These are phyloP conservation scores for Suricata suricatta DNA, from an alignment of 2,113 vertebrate species.

Conservation along the genomic window DNA sequence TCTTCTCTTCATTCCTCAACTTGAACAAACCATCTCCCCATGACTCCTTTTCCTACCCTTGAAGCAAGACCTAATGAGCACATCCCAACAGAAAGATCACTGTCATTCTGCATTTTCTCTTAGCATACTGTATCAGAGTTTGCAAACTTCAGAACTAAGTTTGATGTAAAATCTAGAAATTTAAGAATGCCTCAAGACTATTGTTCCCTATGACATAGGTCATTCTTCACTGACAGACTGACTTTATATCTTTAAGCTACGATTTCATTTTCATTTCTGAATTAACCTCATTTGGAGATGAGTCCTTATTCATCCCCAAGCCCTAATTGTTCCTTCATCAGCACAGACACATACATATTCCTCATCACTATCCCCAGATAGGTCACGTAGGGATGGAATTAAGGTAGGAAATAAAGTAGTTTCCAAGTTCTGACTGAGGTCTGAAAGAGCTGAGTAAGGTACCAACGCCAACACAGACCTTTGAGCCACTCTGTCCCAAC, in stretches of 20 bases:
- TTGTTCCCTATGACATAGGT: background rate
- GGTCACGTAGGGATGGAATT: background rate
- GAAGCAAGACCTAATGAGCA: background rate
- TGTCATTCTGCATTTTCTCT: background rate
- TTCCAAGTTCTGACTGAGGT: background rate
- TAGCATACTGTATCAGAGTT: background rate
- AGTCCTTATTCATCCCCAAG: background rate
- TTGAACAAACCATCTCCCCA: background rate
- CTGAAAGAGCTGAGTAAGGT: background rate
- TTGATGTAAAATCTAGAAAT: background rate
- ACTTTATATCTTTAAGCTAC: background rate
- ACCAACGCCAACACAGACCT: background rate
- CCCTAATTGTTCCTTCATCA: background rate
- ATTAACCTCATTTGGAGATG: background rate
- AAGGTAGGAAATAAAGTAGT: background rate
- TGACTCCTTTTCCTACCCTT: background rate
- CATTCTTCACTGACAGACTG: background rate
- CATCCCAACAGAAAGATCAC: background rate
- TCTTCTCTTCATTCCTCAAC: background rate
- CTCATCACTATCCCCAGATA: background rate
- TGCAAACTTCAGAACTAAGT: background rate
- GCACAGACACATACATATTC: background rate
- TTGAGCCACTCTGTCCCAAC: background rate
- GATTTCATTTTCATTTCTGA: background rate
- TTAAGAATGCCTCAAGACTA: background rate